A percentile compares a stretch with the other conserved stretches of the same genome.
Evolutionary conservation across 2,888 invertebrate genomes (phyloP).

Genomic region (Lysandra bellargus): DNA sequence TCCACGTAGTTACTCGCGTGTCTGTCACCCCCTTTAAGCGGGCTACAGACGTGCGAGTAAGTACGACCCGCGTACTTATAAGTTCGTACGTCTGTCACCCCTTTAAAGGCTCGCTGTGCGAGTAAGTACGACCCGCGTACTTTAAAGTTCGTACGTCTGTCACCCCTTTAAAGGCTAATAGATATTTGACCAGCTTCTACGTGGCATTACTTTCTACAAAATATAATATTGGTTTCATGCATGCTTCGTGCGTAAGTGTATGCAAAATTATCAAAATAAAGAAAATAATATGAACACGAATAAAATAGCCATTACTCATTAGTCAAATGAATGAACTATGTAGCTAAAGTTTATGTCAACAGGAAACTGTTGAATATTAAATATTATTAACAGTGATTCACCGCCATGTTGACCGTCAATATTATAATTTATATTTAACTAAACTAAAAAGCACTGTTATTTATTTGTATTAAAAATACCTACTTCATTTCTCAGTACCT

Average conservation of each 20-base stretch:
- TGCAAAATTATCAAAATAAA: not conserved
- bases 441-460: not conserved
- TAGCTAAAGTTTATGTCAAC: constrained; percentile 15
- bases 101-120: too few relatives aligned
- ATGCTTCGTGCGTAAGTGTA: not conserved
- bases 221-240: not conserved
- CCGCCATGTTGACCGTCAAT: constrained; percentile 1
- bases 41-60: too few relatives aligned
- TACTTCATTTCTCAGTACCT: not conserved
- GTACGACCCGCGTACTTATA: too few relatives aligned
- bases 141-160: too few relatives aligned
- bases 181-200: too few relatives aligned
- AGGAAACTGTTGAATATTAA: constrained; percentile 17
- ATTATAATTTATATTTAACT: constrained; percentile 1
- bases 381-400: not conserved
- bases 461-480: not conserved
- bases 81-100: too few relatives aligned
- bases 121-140: too few relatives aligned
- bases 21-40: too few relatives aligned
- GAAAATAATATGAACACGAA: not conserved
- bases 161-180: too few relatives aligned
- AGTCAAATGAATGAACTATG: constrained; percentile 1
- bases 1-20: too few relatives aligned
- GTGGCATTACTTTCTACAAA: not conserved
- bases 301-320: not conserved